Conservation (phyloP, 2,113 vertebrate genomes). For the Agapornis roseicollis region DNA sequence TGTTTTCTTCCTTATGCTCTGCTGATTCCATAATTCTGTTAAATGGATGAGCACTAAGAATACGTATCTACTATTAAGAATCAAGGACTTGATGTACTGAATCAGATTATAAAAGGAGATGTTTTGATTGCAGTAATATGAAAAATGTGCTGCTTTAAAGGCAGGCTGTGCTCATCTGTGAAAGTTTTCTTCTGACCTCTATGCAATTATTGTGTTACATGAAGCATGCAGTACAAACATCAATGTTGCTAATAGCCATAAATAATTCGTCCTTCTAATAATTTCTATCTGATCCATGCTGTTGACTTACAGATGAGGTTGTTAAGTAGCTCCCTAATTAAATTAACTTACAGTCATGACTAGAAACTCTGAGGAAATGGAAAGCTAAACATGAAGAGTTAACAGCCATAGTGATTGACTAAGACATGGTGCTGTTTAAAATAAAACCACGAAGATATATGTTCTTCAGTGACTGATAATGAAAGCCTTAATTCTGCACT, state of each 20-base stretch:
- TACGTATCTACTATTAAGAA: background rate
- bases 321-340: background rate
- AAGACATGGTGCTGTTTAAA: background rate
- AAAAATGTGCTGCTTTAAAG: background rate
- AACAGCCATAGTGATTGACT: background rate
- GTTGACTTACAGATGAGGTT: constrained; percentile 31
- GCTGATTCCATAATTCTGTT: background rate
- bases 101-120: background rate
- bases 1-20: background rate
- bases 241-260: background rate
- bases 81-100: background rate
- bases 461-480: background rate
- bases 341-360: background rate
- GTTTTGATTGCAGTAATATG: background rate
- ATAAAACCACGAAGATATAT: background rate
- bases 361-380: background rate
- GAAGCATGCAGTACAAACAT: background rate
- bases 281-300: background rate
- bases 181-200: background rate
- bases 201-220: background rate
- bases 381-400: background rate
- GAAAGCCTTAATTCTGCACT: background rate
- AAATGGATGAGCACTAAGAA: background rate
- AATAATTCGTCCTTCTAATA: constrained; percentile 12
- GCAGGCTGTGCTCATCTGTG: background rate